A percentile compares a stretch with the other conserved stretches of the same genome.
These are phyloP conservation scores for Sesamia nonagrioides DNA, from an alignment of 1,140 invertebrate species.

Conservation along the genomic window DNA sequence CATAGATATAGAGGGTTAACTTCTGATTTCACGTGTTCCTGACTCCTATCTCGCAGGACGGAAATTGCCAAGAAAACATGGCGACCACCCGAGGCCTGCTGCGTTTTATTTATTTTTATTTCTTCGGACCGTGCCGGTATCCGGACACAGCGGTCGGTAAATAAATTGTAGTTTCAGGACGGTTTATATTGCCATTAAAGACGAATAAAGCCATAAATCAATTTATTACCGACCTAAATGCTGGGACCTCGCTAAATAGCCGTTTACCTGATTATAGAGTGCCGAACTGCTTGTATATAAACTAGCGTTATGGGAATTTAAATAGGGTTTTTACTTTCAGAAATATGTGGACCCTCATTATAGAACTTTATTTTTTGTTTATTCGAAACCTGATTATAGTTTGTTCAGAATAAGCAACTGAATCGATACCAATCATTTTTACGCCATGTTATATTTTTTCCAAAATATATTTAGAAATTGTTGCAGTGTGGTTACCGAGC, in stretches of 20 bases:
- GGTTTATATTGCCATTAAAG: slow-evolving; percentile 44
- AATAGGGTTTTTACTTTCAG: too few species aligned
- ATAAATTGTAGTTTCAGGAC: slow-evolving; percentile 53
- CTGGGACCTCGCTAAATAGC: slow-evolving; percentile 31
- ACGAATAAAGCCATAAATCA: slow-evolving; percentile 45
- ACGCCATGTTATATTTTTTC: too few species aligned
- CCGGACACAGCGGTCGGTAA: slow-evolving; percentile 55
- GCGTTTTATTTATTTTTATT: slow-evolving; percentile 82
- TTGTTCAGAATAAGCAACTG: too few species aligned
- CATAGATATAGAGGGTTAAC: slow-evolving; percentile 75
- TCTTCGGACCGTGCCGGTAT: slow-evolving; percentile 49
- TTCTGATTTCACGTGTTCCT: slow-evolving; percentile 82
- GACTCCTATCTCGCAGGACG: slow-evolving; percentile 72
- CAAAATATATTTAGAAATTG: too few species aligned
- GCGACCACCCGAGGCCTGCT: slow-evolving; percentile 61
- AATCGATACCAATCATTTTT: too few species aligned
- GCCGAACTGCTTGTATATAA: slow-evolving; percentile 15
- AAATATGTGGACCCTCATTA: too few species aligned
- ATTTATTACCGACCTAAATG: slow-evolving; percentile 41
- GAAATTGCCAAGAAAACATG: slow-evolving; percentile 81
- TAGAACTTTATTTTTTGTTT: too few species aligned
- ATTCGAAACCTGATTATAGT: too few species aligned
- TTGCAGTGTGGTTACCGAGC: too few species aligned
- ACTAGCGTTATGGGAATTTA: slow-evolving; percentile 5
- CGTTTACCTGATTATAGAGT: slow-evolving; percentile 35